Conservation (phyloP, 1,140 invertebrate species). For the Choristoneura fumiferana region DNA sequence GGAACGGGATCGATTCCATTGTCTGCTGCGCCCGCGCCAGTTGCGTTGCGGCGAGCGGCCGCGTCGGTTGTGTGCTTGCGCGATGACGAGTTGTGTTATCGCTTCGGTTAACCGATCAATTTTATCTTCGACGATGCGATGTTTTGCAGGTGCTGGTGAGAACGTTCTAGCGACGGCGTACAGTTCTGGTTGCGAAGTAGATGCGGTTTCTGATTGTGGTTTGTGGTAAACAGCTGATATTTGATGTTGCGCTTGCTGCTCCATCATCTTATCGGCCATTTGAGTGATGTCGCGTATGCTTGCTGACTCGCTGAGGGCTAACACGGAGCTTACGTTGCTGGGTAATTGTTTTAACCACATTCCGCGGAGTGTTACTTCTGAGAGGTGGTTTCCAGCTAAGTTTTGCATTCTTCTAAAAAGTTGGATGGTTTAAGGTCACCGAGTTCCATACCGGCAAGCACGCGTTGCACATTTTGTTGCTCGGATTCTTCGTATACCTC, state of each 20-base stretch:
- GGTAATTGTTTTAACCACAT: background rate
- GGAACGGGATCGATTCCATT: background rate
- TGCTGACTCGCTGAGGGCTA: background rate
- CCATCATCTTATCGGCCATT: background rate
- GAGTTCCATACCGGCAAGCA: background rate
- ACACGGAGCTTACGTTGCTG: background rate
- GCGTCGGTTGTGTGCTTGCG: background rate
- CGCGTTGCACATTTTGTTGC: background rate
- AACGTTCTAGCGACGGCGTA: background rate
- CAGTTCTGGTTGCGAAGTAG: too few species aligned
- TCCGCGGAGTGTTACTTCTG: background rate
- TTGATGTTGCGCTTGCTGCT: background rate
- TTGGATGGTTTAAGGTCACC: background rate
- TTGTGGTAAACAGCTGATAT: background rate
- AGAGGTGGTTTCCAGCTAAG: background rate
- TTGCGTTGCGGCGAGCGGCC: background rate
- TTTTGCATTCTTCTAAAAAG: background rate
- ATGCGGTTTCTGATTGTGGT: background rate
- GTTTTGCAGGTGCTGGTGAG: background rate
- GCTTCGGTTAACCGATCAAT: background rate
- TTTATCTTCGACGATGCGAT: background rate
- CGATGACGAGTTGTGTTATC: background rate
- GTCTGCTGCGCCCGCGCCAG: background rate
- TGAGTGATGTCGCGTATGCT: background rate
- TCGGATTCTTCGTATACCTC: slow-evolving; percentile 9